Base-by-base conservation (phyloP, 2,888 invertebrate genomes). In the Sclerodermus sp. region DNA sequence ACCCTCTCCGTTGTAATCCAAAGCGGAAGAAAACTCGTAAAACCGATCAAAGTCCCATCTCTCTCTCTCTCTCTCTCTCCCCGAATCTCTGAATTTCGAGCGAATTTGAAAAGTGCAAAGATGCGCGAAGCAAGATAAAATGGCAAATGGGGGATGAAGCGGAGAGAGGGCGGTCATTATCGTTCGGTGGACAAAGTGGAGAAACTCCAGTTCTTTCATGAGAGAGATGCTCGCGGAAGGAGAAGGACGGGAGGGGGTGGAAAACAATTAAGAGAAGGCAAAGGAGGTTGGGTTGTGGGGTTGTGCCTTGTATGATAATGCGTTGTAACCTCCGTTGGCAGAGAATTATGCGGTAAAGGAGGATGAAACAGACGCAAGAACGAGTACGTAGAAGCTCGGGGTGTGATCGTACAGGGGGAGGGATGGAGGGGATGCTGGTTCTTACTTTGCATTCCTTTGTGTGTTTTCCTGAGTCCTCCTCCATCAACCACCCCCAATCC, bases 381-480 rank as follows among this genome's bases (percentile, higher is more conserved):
- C 49, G 49, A n/a, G 37, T n/a, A 10, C 18, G 36, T 13, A 37
- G 39, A 46, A 23, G 23, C 23, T 23, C 45, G 45, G 45, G 48
- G 55, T 47, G 54, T 37, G 59, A 39, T 49, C 18, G 36, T 15
- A 42, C 51, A 53, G 55, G 49, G 51, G 52, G 49, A 47, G 45
- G 51, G 49, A 60, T 53, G 57, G 55, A 56, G 58, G 44, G 48
- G 43, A 43, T n/a, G n/a, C n/a, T n/a, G 70, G 70, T 77, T 77
- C 73, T 76, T 75, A 75, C 74, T 77, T 77, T 76, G 75, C 77
- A 77, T 77, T 77, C 77, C 75, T 77, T 77, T 77, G 77, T 76
- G 68, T 61, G 65, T 67, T 67, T 64, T 73, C 68, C 68, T 71
- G 65, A 55, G 61, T 66, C 66, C 66, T 67, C 61, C 53, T 16